phyloP scores from a whole-genome alignment of 2,888 invertebrate species.

The Troides oblongomaculatus region DNA sequence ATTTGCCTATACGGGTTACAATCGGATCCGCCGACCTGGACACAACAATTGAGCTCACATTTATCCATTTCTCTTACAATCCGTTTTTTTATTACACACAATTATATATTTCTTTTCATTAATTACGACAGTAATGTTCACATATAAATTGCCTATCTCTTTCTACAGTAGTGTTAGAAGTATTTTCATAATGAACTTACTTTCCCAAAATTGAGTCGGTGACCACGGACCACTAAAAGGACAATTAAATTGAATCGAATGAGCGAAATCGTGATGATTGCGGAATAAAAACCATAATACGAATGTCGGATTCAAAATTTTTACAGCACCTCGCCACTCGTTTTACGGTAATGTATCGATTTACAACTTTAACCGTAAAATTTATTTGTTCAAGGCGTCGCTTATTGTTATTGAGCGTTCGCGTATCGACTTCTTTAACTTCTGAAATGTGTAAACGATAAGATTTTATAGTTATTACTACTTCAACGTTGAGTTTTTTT shows the following conservation, averaged over 20 bases:
- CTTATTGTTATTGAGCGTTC: conserved; percentile 29
- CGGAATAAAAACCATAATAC: too few species aligned
- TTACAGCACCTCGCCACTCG: conserved; percentile 18
- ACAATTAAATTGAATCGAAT: not conserved
- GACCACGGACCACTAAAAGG: not conserved
- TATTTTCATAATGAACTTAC: too few species aligned
- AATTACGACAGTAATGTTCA: too few species aligned
- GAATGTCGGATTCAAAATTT: not conserved
- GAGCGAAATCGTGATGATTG: not conserved
- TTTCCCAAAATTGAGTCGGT: too few species aligned
- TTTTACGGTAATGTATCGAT: conserved; percentile 29
- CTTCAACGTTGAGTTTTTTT: not conserved
- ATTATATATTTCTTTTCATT: too few species aligned
- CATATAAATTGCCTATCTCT: too few species aligned
- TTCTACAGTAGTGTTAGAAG: too few species aligned
- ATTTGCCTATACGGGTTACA: not conserved
- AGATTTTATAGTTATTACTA: conserved; percentile 18
- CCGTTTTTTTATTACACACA: too few species aligned
- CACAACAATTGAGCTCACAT: too few species aligned
- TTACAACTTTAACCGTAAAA: conserved; percentile 31
- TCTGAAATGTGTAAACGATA: conserved; percentile 16
- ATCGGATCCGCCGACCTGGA: too few species aligned
- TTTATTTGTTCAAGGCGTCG: conserved; percentile 31
- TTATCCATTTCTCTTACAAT: too few species aligned
- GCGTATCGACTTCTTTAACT: conserved; percentile 3